These are phyloP conservation scores for Campylorhamphus procurvoides DNA, from an alignment of 2,113 vertebrate genomes.

Conservation along the genomic window DNA sequence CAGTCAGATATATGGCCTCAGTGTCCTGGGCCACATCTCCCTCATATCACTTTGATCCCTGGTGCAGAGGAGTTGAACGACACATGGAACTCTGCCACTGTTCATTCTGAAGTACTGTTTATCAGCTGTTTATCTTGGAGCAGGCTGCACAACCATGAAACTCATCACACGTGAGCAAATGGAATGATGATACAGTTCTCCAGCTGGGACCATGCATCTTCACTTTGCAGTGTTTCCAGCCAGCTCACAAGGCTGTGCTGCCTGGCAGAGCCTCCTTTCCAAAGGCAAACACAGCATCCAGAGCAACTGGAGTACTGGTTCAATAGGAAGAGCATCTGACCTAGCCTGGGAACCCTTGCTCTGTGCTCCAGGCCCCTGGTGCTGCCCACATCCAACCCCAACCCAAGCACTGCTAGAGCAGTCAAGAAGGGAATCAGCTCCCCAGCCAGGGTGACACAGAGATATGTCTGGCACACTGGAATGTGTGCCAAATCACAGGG, in stretches of 20 bases:
- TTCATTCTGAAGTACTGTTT: neutral
- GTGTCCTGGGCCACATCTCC: neutral
- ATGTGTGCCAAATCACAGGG: neutral
- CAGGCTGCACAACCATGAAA: neutral
- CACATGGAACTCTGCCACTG: neutral
- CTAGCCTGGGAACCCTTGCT: neutral
- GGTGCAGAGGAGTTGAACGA: neutral
- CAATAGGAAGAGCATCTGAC: accelerated
- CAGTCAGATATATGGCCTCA: neutral
- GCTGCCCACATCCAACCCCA: neutral
- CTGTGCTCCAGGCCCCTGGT: neutral
- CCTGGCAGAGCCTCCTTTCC: neutral
- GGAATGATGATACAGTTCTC: neutral
- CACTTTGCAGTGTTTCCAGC: neutral
- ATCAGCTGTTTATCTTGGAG: neutral
- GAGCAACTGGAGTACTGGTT: neutral
- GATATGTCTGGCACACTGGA: neutral
- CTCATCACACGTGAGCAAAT: neutral
- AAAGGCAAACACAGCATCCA: neutral
- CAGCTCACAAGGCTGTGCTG: neutral
- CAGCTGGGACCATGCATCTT: neutral
- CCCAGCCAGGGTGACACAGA: neutral
- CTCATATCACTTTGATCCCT: neutral
- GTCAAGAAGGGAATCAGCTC: neutral
- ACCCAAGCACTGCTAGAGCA: neutral